Percentiles rank a stretch among this genome's conserved stretches.
Conservation (phyloP, 1,140 invertebrate genomes). For the Drosophila serrata region DNA sequence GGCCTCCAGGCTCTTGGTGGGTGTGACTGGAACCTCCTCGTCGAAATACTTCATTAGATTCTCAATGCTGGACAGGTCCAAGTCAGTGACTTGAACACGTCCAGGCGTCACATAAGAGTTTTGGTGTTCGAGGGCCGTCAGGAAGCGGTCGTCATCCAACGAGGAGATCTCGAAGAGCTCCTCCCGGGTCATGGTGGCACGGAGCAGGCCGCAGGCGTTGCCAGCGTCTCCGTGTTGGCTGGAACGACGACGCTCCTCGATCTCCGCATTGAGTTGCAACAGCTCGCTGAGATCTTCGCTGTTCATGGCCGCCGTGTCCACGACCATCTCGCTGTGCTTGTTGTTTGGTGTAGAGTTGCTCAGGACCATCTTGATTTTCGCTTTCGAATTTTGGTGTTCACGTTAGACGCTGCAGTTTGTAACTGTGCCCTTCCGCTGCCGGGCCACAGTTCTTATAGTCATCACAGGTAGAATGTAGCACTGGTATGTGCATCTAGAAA, state of each 20-base stretch:
- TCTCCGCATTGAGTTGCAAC: slow-evolving; percentile 66
- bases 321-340: slow-evolving; percentile 57
- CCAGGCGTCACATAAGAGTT: slow-evolving; percentile 49
- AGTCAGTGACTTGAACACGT: slow-evolving; percentile 51
- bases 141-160: slow-evolving; percentile 72
- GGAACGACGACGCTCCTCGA: slow-evolving; percentile 60
- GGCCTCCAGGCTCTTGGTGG: slow-evolving; percentile 38
- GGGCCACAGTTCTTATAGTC: slow-evolving; percentile 30
- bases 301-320: slow-evolving; percentile 71
- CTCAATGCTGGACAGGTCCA: slow-evolving; percentile 75
- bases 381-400: slow-evolving; percentile 46
- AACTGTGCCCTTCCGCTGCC: slow-evolving; percentile 43
- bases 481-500: too few relatives aligned
- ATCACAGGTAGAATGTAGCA: slow-evolving; percentile 18
- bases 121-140: slow-evolving; percentile 71
- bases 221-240: slow-evolving; percentile 24
- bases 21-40: slow-evolving; percentile 73
- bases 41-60: slow-evolving; percentile 82
- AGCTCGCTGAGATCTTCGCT: slow-evolving; percentile 62
- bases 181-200: slow-evolving; percentile 75
- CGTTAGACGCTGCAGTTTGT: slow-evolving; percentile 73
- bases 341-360: slow-evolving; percentile 68
- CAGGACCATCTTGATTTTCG: slow-evolving; percentile 61
- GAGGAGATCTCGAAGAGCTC: slow-evolving; percentile 75
- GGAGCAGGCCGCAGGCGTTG: slow-evolving; percentile 46